Percentiles rank a stretch among this genome's conserved stretches.
These are phyloP conservation scores for Hemicordylus capensis DNA, from an alignment of 2,113 vertebrate genomes.

Conservation along the genomic window DNA sequence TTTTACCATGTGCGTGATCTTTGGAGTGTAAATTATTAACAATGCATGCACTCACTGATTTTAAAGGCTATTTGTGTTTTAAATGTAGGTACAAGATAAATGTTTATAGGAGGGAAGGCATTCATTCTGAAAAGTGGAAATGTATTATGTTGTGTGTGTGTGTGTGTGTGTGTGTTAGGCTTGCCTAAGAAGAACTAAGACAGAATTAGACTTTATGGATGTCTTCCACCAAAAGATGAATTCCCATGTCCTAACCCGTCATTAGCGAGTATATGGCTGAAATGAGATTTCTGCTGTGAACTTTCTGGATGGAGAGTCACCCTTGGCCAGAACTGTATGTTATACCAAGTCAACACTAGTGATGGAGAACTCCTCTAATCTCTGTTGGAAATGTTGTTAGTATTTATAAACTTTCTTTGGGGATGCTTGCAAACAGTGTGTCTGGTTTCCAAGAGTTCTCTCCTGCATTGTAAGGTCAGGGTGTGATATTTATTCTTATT, in stretches of 20 bases:
- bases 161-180: too few relatives aligned
- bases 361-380: not conserved
- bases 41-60: conserved; percentile 55
- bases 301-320: not conserved
- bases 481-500: too few relatives aligned
- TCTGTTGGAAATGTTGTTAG: not conserved
- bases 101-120: conserved; percentile 43
- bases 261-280: not conserved
- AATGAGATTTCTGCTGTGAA: not conserved
- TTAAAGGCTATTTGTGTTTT: conserved; percentile 70
- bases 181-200: not conserved
- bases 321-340: not conserved
- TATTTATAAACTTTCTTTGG: too few relatives aligned
- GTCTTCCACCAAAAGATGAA: not conserved
- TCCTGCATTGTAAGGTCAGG: too few relatives aligned
- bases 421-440: not conserved
- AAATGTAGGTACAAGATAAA: conserved; percentile 42
- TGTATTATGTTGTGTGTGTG: not conserved
- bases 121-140: conserved; percentile 29
- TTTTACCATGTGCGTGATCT: conserved; percentile 71
- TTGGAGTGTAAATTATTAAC: conserved; percentile 69
- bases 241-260: not conserved
- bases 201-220: not conserved
- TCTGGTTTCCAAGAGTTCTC: not conserved
- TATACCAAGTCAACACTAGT: not conserved